These are phyloP conservation scores for Antedon bifida DNA, from an alignment of 35 echinoderm and acorn worm genomes.

Conservation along the genomic window DNA sequence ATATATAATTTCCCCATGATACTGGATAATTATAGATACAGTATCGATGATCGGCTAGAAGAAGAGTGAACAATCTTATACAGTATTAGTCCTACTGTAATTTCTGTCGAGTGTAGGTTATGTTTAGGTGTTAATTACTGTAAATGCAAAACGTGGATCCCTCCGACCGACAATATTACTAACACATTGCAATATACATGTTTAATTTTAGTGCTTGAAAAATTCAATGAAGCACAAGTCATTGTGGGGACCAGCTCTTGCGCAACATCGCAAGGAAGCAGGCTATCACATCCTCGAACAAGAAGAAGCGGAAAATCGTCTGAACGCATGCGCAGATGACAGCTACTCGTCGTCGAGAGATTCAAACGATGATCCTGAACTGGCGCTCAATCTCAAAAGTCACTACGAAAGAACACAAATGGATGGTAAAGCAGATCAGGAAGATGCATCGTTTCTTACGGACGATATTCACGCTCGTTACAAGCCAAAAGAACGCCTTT, in stretches of 20 bases:
- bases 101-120: too few species aligned
- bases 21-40: too few species aligned
- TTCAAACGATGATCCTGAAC: neutral
- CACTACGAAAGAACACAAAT: neutral
- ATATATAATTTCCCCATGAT: too few species aligned
- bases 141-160: too few species aligned
- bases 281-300: neutral
- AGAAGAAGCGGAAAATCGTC: neutral
- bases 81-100: too few species aligned
- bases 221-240: neutral
- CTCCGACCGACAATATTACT: too few species aligned
- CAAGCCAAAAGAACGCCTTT: neutral
- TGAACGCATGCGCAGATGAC: neutral
- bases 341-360: neutral
- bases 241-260: neutral
- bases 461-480: neutral
- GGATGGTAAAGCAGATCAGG: neutral
- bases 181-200: too few species aligned
- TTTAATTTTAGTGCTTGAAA: neutral
- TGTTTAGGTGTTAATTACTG: too few species aligned
- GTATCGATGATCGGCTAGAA: too few species aligned
- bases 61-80: too few species aligned
- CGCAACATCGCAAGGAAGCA: slow-evolving; percentile 4
- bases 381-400: neutral
- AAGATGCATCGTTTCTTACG: neutral